Percentiles rank a stretch among this genome's conserved stretches.
These are phyloP conservation scores for Xanthorhoe spadicearia DNA, from an alignment of 2,888 invertebrate genomes.

Conservation along the genomic window DNA sequence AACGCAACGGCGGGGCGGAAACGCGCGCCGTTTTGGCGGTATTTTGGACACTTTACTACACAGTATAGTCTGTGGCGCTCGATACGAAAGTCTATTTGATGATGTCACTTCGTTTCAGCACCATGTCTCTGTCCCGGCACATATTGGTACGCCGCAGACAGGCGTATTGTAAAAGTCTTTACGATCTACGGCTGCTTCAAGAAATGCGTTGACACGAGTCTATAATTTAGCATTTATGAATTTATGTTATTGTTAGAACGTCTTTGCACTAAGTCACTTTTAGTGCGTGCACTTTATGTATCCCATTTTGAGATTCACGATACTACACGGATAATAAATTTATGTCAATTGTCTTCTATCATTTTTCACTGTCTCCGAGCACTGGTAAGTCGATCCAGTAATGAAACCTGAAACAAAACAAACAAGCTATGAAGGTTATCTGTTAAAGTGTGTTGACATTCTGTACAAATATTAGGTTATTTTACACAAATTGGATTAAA, in stretches of 20 bases:
- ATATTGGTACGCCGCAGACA: conserved; percentile 79
- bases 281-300: conserved; percentile 48
- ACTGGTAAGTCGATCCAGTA: conserved; percentile 14
- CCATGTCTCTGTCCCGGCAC: conserved; percentile 92
- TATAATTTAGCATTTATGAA: conserved; percentile 93
- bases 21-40: conserved; percentile 79
- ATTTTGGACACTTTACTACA: conserved; percentile 62
- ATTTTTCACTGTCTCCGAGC: conserved; percentile 51
- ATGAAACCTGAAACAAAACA: conserved; percentile 59
- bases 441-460: conserved; percentile 2
- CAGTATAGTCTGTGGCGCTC: conserved; percentile 47
- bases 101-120: conserved; percentile 69
- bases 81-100: conserved; percentile 68
- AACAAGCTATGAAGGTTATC: conserved; percentile 9
- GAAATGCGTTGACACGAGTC: conserved; percentile 96
- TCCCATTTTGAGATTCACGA: conserved; percentile 34
- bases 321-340: conserved; percentile 30
- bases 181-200: conserved; percentile 94
- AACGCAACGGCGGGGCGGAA: conserved; percentile 75
- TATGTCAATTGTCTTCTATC: conserved; percentile 74
- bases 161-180: conserved; percentile 43
- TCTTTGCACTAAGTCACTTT: conserved; percentile 60
- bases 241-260: conserved; percentile 69
- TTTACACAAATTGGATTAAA: conserved; percentile 3
- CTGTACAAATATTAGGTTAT: neutral